Base-by-base conservation (phyloP, 2,113 vertebrate species). In the Scomber japonicus region DNA sequence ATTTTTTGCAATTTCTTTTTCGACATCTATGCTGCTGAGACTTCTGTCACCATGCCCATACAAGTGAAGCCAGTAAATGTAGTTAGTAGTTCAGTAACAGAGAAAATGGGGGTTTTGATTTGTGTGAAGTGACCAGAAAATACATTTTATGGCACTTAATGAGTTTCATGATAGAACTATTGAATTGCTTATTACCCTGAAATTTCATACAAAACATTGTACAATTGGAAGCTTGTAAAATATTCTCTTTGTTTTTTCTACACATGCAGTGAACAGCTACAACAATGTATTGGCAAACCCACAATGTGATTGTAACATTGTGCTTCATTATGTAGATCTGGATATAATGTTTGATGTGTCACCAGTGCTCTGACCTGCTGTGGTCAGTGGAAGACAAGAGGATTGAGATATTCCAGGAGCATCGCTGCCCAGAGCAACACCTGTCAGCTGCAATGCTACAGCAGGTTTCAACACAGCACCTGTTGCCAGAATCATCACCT, bases 401-500 rank as follows among this genome's bases (percentile, higher is more conserved):
- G 19, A 40, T 1, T 57, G 44, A 85, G 45, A 45, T 53, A 65
- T 65, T 88, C 62, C 60, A 75, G 51, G 46, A 60, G 63, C 62
- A 62, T 59, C 16, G 8, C 50, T 60, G 69, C 66, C 73, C 65
- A 21, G n/a, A 75, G 84, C 53, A 30, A 53, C 71, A 73, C 59
- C 63, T 81, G 71, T 62, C 75, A 71, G 77, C 83, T 68, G 84
- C 74, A 56, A 4, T 13, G 46, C 60, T 53, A 65, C 61, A 79
- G 82, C 11, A 54, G 63, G 13, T 59, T 71, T 72, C 45, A 66
- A 54, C 67, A 24, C 56, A 59, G 31, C 55, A 62, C 69, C 68
- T 59, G 82, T 57, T 72, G 65, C 49, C 66, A 46, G 67, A 46
- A 59, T 50, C 19, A 3, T 86, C 77, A 79, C 54, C 81, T 19